These are phyloP conservation scores for Drosophila cracens DNA, from an alignment of 2,888 invertebrate species.

Conservation along the genomic window DNA sequence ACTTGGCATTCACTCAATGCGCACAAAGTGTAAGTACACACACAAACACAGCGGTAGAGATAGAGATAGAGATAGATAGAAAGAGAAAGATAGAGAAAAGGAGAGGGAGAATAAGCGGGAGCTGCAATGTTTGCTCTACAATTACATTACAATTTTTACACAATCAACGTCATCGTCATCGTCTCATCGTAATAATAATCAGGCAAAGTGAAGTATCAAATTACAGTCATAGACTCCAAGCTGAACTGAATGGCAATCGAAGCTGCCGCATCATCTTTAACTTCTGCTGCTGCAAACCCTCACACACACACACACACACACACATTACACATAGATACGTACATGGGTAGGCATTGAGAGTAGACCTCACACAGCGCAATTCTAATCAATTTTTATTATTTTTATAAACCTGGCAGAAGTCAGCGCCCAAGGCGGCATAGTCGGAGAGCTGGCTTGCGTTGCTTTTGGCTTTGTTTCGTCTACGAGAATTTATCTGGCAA, in stretches of 20 bases:
- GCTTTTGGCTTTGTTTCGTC: constrained; percentile 69
- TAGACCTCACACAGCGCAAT: constrained; percentile 66
- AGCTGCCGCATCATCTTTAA: constrained; percentile 42
- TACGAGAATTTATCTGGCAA: constrained; percentile 73
- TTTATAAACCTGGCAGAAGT: constrained; percentile 71
- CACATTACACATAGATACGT: constrained; percentile 40
- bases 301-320: not conserved
- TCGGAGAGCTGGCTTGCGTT: constrained; percentile 2
- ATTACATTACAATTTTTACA: constrained; percentile 81
- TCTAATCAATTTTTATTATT: constrained; percentile 84
- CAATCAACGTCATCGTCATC: constrained; percentile 78
- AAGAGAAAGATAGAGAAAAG: not conserved
- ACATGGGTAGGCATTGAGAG: constrained; percentile 19
- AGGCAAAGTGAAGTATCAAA: constrained; percentile 81
- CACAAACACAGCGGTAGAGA: not conserved
- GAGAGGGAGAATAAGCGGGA: not conserved
- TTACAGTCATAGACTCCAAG: constrained; percentile 60
- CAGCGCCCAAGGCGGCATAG: constrained; percentile 24
- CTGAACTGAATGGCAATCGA: constrained; percentile 66
- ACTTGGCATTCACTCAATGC: constrained; percentile 64
- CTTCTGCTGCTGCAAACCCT: not conserved
- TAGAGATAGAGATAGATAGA: not conserved
- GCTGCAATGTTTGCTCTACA: constrained; percentile 55
- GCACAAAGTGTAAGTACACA: constrained; percentile 55
- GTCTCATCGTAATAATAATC: constrained; percentile 74